Evolutionary conservation across 2,888 invertebrate genomes (phyloP).

Genomic region (Calameuta filiformis): DNA sequence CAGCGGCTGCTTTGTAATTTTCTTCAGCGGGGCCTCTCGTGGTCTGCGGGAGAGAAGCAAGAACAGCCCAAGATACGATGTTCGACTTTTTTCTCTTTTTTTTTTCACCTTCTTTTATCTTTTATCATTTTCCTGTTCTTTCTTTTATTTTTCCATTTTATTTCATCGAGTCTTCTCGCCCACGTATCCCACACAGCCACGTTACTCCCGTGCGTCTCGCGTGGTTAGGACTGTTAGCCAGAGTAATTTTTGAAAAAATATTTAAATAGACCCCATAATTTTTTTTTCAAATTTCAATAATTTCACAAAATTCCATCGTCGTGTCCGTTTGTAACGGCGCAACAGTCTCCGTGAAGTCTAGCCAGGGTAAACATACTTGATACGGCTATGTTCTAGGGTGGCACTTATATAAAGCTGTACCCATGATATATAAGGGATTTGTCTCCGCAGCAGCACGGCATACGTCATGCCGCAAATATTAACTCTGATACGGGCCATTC

Average conservation of each 20-base stretch:
- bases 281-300: too few species aligned
- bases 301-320: too few species aligned
- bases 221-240: too few species aligned
- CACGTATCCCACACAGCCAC: neutral
- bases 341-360: neutral
- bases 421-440: constrained; percentile 66
- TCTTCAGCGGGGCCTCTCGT: constrained; percentile 15
- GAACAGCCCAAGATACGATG: constrained; percentile 29
- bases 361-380: neutral
- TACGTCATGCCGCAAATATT: constrained; percentile 66
- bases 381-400: neutral
- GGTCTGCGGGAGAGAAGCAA: constrained; percentile 29
- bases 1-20: constrained; percentile 35
- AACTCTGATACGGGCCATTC: constrained; percentile 66
- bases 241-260: neutral
- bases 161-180: neutral
- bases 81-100: constrained; percentile 4
- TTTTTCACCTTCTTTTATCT: constrained; percentile 5
- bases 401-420: constrained; percentile 49
- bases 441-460: constrained; percentile 62
- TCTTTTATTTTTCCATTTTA: constrained; percentile 2
- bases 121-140: neutral
- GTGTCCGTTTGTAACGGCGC: too few species aligned
- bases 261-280: too few species aligned
- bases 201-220: neutral